Evolutionary conservation across 2,797 vertebrate genomes (phyloP), one percentile per base, ranked within the genome.

Genomic region (Sardinella longiceps): DNA sequence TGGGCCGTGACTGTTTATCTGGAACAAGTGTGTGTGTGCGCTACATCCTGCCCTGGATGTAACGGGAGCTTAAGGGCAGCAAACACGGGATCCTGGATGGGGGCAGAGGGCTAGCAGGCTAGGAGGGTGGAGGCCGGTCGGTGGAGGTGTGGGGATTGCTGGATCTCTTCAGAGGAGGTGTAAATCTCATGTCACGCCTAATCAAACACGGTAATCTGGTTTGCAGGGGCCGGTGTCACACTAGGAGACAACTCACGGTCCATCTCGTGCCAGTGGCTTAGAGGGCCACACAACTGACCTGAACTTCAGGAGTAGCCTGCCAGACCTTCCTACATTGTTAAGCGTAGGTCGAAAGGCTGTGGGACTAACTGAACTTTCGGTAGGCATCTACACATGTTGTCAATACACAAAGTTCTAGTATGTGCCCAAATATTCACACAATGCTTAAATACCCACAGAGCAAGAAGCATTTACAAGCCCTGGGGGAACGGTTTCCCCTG

Each of bases 181-280:
- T 80, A 60, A 83, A 83, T 83, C 81, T 30, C 74, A 30, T 6
- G 58, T 80, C 82, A 80, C 23, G 18, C 25, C 15, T 56, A 80
- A 85, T 83, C 37, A 74, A 84, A 84, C 63, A 70, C 25, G 33
- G 51, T 84, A 81, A 83, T 87, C 81, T 80, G 39, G 48, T 84
- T 85, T 83, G 39, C 5, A 70, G 66, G 30, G 46, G 56, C 77
- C 10, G 25, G 30, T 43, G 48, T 10, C 53, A 15, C 30, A 37
- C 15, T 3, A 20, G 30, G 1, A 0, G 25, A n/a, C 28, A 0
- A 37, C 66, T 33, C 66, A 18, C 10, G 15, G 28, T 12, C 10
- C 0, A 12, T 66, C 60, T 5, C 11, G 25, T 66, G 60, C 60
- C 60, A 14, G 14, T 3, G 7, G 60, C 60, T 66, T 66, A 14